Evolutionary conservation across 1,140 invertebrate genomes (phyloP).

Genomic region (Trypoxylus dichotomus): DNA sequence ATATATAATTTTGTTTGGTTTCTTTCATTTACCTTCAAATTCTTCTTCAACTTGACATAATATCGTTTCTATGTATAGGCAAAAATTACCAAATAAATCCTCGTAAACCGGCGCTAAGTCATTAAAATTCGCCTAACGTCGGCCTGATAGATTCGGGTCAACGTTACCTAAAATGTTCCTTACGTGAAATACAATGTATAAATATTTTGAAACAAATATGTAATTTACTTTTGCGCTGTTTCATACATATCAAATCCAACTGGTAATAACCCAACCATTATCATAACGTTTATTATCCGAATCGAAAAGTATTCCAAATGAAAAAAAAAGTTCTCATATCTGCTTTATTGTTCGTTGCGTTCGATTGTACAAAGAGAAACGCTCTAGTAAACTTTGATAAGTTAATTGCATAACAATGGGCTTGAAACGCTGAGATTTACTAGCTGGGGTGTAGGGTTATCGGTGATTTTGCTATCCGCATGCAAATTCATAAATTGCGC

Average conservation of each 20-base stretch:
- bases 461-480: not conserved
- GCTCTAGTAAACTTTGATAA: not conserved
- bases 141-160: not conserved
- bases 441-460: not conserved
- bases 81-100: not conserved
- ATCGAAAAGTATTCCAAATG: not conserved
- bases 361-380: not conserved
- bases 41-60: not conserved
- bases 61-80: not conserved
- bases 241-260: not conserved
- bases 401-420: not conserved
- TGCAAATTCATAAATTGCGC: slow-evolving; percentile 2
- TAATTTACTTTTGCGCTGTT: not conserved
- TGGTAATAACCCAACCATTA: not conserved
- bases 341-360: not conserved
- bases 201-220: not conserved
- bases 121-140: not conserved
- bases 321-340: not conserved
- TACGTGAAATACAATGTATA: not conserved
- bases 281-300: not conserved
- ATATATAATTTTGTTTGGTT: no score
- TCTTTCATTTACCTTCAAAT: no score
- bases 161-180: not conserved
- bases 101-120: not conserved
- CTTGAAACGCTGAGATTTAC: not conserved